Evolutionary conservation across 2,888 invertebrate species (phyloP).

Genomic region (Sminthurinus aureus): DNA sequence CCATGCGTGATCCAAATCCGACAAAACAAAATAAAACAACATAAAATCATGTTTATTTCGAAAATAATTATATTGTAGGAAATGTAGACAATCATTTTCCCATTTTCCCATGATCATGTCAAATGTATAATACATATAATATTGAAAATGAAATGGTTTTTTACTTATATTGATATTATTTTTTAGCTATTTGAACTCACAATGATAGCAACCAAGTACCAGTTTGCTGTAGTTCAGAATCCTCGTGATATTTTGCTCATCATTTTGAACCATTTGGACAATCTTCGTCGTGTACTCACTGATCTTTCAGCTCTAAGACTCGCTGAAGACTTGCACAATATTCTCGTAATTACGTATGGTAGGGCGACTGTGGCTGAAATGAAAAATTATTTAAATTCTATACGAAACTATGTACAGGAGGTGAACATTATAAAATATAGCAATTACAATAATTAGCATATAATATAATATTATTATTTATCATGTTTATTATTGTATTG

Average conservation of each 20-base stretch:
- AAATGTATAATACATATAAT: too few species aligned
- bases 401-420: slow-evolving; percentile 53
- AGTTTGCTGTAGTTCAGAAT: slow-evolving; percentile 60
- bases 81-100: too few species aligned
- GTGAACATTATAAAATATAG: slow-evolving; percentile 38
- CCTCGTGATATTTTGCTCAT: slow-evolving; percentile 66
- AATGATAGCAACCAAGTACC: slow-evolving; percentile 70
- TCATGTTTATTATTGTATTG: too few species aligned
- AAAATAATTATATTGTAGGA: too few species aligned
- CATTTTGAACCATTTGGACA: slow-evolving; percentile 69
- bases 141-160: too few species aligned
- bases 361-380: slow-evolving; percentile 47
- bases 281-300: slow-evolving; percentile 61
- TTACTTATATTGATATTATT: not conserved
- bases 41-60: too few species aligned
- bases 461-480: too few species aligned
- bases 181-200: slow-evolving; percentile 69
- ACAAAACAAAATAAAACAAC: too few species aligned
- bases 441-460: too few species aligned
- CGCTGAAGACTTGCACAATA: slow-evolving; percentile 52
- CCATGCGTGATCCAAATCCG: too few species aligned
- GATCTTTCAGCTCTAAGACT: slow-evolving; percentile 51
- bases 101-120: too few species aligned
- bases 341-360: slow-evolving; percentile 51
- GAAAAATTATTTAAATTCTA: slow-evolving; percentile 52